phyloP scores from a whole-genome alignment of 2,113 vertebrate species.

The Vidua chalybeata region DNA sequence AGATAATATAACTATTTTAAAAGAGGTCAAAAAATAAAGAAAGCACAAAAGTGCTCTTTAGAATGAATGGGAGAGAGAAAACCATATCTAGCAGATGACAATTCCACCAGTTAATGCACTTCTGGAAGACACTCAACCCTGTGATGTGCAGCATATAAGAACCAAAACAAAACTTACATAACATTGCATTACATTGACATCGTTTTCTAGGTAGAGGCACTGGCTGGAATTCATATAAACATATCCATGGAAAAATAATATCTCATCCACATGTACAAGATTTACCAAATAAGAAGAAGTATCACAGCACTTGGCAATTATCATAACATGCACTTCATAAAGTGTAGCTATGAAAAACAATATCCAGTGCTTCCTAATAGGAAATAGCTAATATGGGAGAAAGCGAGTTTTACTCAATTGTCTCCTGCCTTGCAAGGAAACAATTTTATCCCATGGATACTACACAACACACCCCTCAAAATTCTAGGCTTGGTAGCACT shows the following conservation, averaged over 20 bases:
- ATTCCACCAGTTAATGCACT: neutral
- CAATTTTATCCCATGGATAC: neutral
- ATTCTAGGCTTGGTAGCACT: neutral
- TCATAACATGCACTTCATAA: neutral
- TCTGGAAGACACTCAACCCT: neutral
- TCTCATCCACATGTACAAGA: slow-evolving; percentile 5
- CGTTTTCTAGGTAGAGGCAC: slow-evolving; percentile 31
- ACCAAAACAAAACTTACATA: slow-evolving; percentile 33
- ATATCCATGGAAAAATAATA: slow-evolving; percentile 47
- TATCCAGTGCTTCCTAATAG: neutral
- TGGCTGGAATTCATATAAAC: slow-evolving; percentile 55
- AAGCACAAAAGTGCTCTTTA: neutral
- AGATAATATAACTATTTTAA: neutral
- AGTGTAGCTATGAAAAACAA: slow-evolving; percentile 36
- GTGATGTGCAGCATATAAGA: neutral
- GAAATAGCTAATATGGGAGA: neutral
- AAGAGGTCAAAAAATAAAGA: neutral
- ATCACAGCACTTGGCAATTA: neutral
- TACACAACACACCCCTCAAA: neutral
- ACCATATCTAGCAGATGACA: neutral
- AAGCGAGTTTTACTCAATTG: neutral
- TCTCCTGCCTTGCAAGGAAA: slow-evolving; percentile 8
- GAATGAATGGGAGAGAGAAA: neutral
- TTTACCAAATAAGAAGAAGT: slow-evolving; percentile 49
- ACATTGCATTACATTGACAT: neutral